Conservation (phyloP, 30 jellyfish, hydroid and myxozoan species). For the Morbakka virulenta region DNA sequence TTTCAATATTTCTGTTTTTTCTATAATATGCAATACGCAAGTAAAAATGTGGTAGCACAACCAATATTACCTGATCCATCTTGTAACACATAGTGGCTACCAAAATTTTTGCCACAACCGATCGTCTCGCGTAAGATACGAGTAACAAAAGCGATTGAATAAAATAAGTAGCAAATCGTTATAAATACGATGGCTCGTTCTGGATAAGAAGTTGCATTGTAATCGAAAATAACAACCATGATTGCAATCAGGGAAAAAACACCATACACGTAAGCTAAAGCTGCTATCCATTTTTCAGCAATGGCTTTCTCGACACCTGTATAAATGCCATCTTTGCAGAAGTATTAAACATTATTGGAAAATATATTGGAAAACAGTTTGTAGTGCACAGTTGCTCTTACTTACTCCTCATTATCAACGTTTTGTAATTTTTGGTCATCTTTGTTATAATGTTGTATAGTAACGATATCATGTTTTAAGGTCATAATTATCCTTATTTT, state of each 20-base stretch:
- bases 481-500: no score
- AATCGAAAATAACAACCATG: slow-evolving; percentile 52
- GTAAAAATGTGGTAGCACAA: slow-evolving; percentile 89
- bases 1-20: no score
- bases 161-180: slow-evolving; percentile 69
- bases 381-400: no score
- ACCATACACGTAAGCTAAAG: slow-evolving; percentile 74
- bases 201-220: slow-evolving; percentile 64
- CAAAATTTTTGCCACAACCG: slow-evolving; percentile 74
- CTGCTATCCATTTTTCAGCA: slow-evolving; percentile 86
- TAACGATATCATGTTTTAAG: no score
- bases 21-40: slow-evolving; percentile 82
- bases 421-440: no score
- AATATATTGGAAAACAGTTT: no score
- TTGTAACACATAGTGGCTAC: slow-evolving; percentile 66
- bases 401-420: no score
- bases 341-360: no score
- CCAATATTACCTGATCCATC: slow-evolving; percentile 97
- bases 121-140: slow-evolving; percentile 72
- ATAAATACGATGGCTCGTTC: slow-evolving; percentile 84
- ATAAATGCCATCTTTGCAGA: slow-evolving; percentile 84
- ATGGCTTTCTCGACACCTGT: slow-evolving; percentile 67
- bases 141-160: slow-evolving; percentile 70
- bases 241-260: slow-evolving; percentile 69
- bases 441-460: no score